These are phyloP conservation scores for Mythimna impura DNA, from an alignment of 2,888 invertebrate species.

Conservation along the genomic window DNA sequence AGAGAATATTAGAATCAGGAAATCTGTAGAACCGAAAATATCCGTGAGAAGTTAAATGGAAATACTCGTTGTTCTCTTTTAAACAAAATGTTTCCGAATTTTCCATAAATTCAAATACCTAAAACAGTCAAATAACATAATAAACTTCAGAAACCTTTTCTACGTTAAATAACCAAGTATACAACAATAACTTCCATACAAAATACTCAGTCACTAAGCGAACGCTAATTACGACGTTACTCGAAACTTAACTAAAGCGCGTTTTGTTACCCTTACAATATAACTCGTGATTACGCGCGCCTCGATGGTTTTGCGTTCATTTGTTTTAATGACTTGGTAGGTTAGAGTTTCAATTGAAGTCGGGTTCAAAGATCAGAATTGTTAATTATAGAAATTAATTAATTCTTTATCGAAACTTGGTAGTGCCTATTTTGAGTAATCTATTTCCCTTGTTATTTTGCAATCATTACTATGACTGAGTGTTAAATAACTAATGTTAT, in stretches of 20 bases:
- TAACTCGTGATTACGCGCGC: slow-evolving; percentile 64
- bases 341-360: slow-evolving; percentile 59
- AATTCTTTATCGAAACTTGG: slow-evolving; percentile 35
- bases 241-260: slow-evolving; percentile 60
- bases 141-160: neutral
- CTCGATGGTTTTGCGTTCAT: slow-evolving; percentile 63
- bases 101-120: neutral
- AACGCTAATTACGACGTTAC: slow-evolving; percentile 64
- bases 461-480: neutral
- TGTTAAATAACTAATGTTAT: neutral
- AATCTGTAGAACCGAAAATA: neutral
- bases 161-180: slow-evolving; percentile 6
- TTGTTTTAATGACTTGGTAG: slow-evolving; percentile 66
- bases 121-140: slow-evolving; percentile 5
- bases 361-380: slow-evolving; percentile 56
- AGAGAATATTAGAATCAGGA: neutral
- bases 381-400: slow-evolving; percentile 54
- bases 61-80: neutral
- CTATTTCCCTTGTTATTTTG: slow-evolving; percentile 21
- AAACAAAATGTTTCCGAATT: neutral
- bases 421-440: slow-evolving; percentile 17
- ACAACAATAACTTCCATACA: slow-evolving; percentile 50
- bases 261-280: slow-evolving; percentile 62
- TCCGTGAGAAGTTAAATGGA: neutral
- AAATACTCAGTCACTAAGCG: slow-evolving; percentile 55